Base-by-base conservation (phyloP, 2,888 invertebrate genomes). In the Mythimna ferrago region DNA sequence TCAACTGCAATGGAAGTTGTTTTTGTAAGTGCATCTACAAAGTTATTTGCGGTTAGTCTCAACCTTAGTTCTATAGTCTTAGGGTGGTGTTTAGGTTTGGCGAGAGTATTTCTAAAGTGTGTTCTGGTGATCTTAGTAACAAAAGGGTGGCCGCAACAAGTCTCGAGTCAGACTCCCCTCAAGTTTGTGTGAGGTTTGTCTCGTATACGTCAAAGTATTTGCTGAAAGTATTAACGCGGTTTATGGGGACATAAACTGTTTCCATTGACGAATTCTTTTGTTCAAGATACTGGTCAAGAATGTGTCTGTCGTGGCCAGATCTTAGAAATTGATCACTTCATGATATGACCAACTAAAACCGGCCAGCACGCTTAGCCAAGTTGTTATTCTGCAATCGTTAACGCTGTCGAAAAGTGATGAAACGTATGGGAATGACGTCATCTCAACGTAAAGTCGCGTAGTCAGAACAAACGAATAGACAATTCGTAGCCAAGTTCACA, bases 121-220 rank as follows among this genome's bases (percentile, higher is more conserved):
- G 81, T 87, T 86, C 78, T 80, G 82, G 83, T 85, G 86, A 80
- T 87, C 86, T 86, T 85, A 89, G 90, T 90, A 90, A 91, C 90
- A 88, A 88, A 26, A 83, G 91, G 93, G 93, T 90, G 90, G 89
- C 90, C 89, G 92, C 92, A 93, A 90, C 90, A 92, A 92, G 93
- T 92, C 91, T 92, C 91, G 92, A 93, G 92, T 92, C 85, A 79
- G 89, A 89, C 88, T 90, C 92, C 92, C 91, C 91, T 89, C 84
- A 83, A 87, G 89, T 91, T 91, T 91, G 92, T 89, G 74, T 89
- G 91, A 91, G 93, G 92, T 92, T 92, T 92, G 93, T 92, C 91
- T 92, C 91, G 89, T 92, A 87, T 88, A 89, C 89, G 93, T 89
- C 90, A 89, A 88, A 91, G 91, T 94, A 93, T 95, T 94, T 94